These are phyloP conservation scores for Natrix natrix DNA, from an alignment of 2,797 vertebrate species.

Conservation along the genomic window DNA sequence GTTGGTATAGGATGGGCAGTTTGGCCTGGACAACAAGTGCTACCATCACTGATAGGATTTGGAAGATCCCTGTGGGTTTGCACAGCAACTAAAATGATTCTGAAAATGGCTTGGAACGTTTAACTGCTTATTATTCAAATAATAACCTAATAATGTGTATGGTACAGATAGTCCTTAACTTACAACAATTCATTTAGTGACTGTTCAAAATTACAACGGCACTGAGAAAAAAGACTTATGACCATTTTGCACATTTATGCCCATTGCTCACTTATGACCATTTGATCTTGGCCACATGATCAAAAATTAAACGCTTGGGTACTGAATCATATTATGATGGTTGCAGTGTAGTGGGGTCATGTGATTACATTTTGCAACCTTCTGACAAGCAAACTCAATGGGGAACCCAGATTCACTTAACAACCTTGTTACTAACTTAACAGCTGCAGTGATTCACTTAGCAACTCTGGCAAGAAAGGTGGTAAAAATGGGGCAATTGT, in stretches of 20 bases:
- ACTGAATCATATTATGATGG: neutral
- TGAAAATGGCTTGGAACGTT: neutral
- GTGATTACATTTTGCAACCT: neutral
- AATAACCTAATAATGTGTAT: neutral
- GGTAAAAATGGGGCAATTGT: neutral
- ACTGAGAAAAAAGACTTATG: neutral
- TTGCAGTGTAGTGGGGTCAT: neutral
- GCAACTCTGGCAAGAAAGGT: neutral
- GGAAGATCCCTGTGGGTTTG: neutral
- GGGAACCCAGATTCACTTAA: neutral
- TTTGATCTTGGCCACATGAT: neutral
- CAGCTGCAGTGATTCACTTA: neutral
- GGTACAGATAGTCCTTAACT: neutral
- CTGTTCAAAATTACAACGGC: neutral
- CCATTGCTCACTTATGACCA: neutral
- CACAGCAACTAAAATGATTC: neutral
- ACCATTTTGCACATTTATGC: neutral
- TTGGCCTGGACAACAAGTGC: neutral
- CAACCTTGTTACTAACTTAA: neutral
- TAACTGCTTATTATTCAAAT: neutral
- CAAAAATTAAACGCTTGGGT: neutral
- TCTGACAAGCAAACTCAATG: neutral
- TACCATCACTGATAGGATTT: neutral
- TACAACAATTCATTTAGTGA: neutral
- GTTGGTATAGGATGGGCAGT: neutral